phyloP scores from a whole-genome alignment of 2,797 vertebrate genomes.

The Pogoniulus pusillus region DNA sequence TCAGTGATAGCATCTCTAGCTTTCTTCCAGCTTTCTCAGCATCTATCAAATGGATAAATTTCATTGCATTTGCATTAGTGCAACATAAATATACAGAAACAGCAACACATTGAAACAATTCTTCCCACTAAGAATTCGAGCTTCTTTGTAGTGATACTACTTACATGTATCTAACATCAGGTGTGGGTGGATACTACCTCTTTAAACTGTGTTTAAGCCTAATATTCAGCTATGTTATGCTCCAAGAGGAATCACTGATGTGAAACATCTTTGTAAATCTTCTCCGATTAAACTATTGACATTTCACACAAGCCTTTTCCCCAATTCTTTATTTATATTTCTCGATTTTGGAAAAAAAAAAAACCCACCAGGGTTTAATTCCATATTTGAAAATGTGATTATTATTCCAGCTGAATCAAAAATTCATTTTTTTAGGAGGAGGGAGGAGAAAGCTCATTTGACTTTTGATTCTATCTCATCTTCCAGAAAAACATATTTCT shows the following conservation, averaged over 20 bases:
- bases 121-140: neutral
- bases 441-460: neutral
- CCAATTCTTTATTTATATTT: too few species aligned
- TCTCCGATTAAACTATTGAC: neutral
- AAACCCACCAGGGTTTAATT: too few species aligned
- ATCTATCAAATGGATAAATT: too few species aligned
- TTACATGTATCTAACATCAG: neutral
- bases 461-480: neutral
- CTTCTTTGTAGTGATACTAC: neutral
- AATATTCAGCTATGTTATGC: neutral
- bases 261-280: neutral
- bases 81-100: too few species aligned
- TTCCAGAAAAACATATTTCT: neutral
- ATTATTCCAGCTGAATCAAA: neutral
- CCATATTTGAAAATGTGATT: neutral
- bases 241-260: neutral
- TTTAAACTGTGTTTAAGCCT: neutral
- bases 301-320: neutral
- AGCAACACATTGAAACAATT: neutral
- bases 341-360: too few species aligned
- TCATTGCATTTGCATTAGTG: too few species aligned
- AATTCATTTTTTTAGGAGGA: neutral
- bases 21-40: too few species aligned
- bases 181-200: neutral
- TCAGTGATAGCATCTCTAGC: too few species aligned